Evolutionary conservation across 1,140 invertebrate genomes (phyloP), one percentile per base, ranked within the genome.

Genomic region (Trissolcus basalis): DNA sequence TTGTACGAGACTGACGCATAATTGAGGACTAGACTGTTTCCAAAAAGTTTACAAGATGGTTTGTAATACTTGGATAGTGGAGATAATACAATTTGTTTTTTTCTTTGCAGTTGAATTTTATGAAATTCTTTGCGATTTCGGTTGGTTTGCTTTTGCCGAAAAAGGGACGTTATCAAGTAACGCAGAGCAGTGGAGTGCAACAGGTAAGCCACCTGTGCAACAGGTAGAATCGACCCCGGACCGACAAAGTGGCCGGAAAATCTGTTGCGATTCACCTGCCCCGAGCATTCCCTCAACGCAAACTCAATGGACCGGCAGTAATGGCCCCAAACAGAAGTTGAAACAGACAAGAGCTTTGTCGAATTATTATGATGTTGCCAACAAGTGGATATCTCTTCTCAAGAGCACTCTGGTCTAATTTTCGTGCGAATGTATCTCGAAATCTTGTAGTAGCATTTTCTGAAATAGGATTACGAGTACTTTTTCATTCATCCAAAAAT

Each of bases 141-240:
- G 55, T 61, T 71, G 61, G 50, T 63, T 39, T 39, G 6, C 6
- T 27, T 27, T 39, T 39, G 36, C n/a, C 9, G n/a, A 43, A 27
- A 11, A 45, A 7, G 35, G 13, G 43, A 55, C 51, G 16, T 55
- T 61, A 72, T 73, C 43, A 63, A 74, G 50, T 19, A 65, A 50
- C 54, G 59, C 11, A 64, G 6, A 27, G 19, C 59, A 14, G 41
- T 59, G 36, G 45, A 69, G 72, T 75, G 68, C 67, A 77, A 71
- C 74, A 70, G 56, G 68, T 77, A 72, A 61, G 63, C 68, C 68
- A 72, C 75, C 75, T 72, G 61, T 77, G 75, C 75, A 77, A 72
- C 75, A 77, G 74, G 74, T 77, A 77, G 53, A 77, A 56, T 61
- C 36, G 19, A 50, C 55, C 60, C 19, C 15, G 9, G 6, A 41